Evolutionary conservation across 2,888 invertebrate genomes (phyloP).

Genomic region (Stenodera caucasica): DNA sequence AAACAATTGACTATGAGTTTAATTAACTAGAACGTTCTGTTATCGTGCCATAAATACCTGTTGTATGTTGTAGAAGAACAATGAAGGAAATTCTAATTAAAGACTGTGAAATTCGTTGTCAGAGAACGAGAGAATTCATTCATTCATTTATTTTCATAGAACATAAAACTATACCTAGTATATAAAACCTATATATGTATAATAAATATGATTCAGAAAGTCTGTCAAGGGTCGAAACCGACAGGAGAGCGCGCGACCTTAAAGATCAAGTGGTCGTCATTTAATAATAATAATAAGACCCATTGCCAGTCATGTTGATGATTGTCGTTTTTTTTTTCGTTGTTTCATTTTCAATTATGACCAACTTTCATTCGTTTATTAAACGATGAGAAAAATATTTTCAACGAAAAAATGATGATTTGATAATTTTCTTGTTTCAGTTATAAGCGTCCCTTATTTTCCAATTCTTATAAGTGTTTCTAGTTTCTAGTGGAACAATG

Average conservation of each 20-base stretch:
- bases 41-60: not conserved
- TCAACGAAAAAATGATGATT: not conserved
- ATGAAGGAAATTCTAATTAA: not conserved
- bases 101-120: not conserved
- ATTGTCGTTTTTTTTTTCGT: not conserved
- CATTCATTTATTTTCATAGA: not conserved
- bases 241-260: slow-evolving; percentile 43
- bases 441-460: slow-evolving; percentile 3
- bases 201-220: slow-evolving; percentile 46
- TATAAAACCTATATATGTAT: too few species aligned
- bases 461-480: slow-evolving; percentile 2
- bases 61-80: not conserved
- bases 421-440: not conserved
- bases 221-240: slow-evolving; percentile 39
- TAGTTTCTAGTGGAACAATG: slow-evolving; percentile 24
- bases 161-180: too few species aligned
- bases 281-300: slow-evolving; percentile 36
- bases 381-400: too few species aligned
- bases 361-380: not conserved
- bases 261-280: slow-evolving; percentile 50
- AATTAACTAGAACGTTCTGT: slow-evolving; percentile 1
- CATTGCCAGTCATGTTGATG: slow-evolving; percentile 27
- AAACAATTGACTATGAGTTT: not conserved
- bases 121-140: not conserved
- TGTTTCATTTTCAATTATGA: not conserved